Percentiles rank a stretch among this genome's conserved stretches.
phyloP scores from a whole-genome alignment of 2,113 vertebrate species.

The Boulengerochromis microlepis region DNA sequence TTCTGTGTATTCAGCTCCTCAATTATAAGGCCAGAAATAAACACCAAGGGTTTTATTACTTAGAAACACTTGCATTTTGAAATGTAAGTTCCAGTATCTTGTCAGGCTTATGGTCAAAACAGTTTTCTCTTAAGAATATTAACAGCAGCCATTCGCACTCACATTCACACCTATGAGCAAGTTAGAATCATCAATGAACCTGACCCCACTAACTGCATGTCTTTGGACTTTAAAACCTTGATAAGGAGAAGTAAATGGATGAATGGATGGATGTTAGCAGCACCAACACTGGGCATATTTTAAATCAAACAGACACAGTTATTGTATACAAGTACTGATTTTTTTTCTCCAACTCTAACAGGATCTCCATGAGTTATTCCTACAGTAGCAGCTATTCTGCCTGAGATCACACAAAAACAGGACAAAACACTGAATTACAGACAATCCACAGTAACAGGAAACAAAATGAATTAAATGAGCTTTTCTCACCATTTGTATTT shows the following conservation, averaged over 20 bases:
- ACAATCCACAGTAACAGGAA: neutral
- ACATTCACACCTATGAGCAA: too few relatives aligned
- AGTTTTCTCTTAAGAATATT: too few relatives aligned
- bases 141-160: fast-evolving
- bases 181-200: too few relatives aligned
- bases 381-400: too few relatives aligned
- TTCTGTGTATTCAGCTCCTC: neutral
- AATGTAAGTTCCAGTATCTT: too few relatives aligned
- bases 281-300: fast-evolving
- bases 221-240: fast-evolving
- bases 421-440: too few relatives aligned
- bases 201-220: too few relatives aligned
- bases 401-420: too few relatives aligned
- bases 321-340: too few relatives aligned
- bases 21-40: neutral
- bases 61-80: fast-evolving
- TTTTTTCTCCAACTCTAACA: fast-evolving
- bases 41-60: fast-evolving
- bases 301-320: fast-evolving
- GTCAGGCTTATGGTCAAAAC: too few relatives aligned
- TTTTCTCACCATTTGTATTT: neutral
- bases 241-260: too few relatives aligned
- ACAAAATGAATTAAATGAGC: neutral
- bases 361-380: too few relatives aligned
- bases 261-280: fast-evolving